Conservation (phyloP, 2,113 vertebrate genomes). For the Nycticorax nycticorax region DNA sequence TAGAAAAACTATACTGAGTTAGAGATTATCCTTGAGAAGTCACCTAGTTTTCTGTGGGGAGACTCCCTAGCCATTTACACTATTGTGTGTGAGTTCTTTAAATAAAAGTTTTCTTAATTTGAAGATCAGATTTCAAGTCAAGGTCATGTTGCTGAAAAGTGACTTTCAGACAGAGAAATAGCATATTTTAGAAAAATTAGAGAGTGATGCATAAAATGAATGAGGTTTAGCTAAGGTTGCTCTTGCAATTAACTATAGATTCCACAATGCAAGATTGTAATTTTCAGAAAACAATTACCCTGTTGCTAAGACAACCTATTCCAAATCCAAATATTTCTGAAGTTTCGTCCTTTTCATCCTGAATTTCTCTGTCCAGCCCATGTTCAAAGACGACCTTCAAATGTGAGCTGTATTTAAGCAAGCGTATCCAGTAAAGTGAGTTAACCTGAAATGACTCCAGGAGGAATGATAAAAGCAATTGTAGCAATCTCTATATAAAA, state of each 20-base stretch:
- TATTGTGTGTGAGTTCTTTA: neutral
- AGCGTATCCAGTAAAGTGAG: neutral
- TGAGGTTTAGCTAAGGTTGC: neutral
- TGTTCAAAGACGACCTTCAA: neutral
- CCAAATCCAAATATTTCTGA: neutral
- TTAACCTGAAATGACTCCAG: conserved; percentile 18
- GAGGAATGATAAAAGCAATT: conserved; percentile 28
- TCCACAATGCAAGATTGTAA: neutral
- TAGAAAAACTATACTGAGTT: neutral
- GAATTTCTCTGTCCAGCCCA: neutral
- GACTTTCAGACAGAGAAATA: neutral
- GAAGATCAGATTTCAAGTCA: neutral
- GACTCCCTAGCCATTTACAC: neutral
- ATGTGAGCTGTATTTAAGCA: neutral
- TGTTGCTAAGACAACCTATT: neutral
- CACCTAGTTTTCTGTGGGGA: neutral
- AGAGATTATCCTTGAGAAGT: neutral
- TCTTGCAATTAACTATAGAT: neutral
- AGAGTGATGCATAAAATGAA: neutral
- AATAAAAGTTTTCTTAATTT: neutral
- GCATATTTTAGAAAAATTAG: neutral
- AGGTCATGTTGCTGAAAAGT: neutral
- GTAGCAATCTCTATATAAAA: conserved; percentile 10
- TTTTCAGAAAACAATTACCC: neutral
- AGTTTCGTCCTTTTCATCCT: neutral